Evolutionary conservation across 37 sponge, comb jelly and placozoan genomes (phyloP).

Genomic region (Haliclona indistincta): DNA sequence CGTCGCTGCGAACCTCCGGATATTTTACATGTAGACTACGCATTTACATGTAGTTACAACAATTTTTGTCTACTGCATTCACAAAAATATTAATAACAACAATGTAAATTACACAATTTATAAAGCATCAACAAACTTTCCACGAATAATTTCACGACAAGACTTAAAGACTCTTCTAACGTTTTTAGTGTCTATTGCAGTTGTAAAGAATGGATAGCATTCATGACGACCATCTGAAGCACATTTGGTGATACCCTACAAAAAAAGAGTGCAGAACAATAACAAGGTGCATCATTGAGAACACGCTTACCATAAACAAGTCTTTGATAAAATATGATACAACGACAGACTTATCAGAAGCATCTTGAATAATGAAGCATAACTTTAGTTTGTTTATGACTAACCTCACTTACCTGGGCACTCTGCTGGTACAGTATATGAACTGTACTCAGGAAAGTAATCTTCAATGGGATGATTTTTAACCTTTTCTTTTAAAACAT

Average conservation of each 20-base stretch:
- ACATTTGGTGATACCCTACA: slow-evolving; percentile 68
- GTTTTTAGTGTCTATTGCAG: slow-evolving; percentile 97
- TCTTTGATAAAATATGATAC: slow-evolving; percentile 86
- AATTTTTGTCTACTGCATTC: too few relatives aligned
- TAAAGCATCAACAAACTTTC: too few relatives aligned
- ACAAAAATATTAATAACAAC: too few relatives aligned
- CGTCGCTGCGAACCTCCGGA: too few relatives aligned
- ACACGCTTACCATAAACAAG: slow-evolving; percentile 82
- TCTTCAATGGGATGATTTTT: slow-evolving; percentile 66
- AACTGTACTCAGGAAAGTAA: slow-evolving; percentile 78
- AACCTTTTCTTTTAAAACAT: slow-evolving; percentile 83
- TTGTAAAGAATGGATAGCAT: slow-evolving; percentile 95
- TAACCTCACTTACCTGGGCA: slow-evolving; percentile 13
- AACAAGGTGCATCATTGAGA: not conserved
- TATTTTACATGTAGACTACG: too few relatives aligned
- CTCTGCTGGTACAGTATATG: slow-evolving; percentile 56
- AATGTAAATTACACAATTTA: too few relatives aligned
- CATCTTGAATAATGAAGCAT: too few relatives aligned
- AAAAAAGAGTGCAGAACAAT: not conserved
- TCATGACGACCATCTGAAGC: slow-evolving; percentile 56
- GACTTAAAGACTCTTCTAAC: slow-evolving; percentile 88
- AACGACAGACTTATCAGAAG: slow-evolving; percentile 15
- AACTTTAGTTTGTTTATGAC: too few relatives aligned
- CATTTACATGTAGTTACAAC: too few relatives aligned
- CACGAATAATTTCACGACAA: slow-evolving; percentile 96